Base-by-base conservation (phyloP, 2,888 invertebrate species). In the Ophion ventricosus region DNA sequence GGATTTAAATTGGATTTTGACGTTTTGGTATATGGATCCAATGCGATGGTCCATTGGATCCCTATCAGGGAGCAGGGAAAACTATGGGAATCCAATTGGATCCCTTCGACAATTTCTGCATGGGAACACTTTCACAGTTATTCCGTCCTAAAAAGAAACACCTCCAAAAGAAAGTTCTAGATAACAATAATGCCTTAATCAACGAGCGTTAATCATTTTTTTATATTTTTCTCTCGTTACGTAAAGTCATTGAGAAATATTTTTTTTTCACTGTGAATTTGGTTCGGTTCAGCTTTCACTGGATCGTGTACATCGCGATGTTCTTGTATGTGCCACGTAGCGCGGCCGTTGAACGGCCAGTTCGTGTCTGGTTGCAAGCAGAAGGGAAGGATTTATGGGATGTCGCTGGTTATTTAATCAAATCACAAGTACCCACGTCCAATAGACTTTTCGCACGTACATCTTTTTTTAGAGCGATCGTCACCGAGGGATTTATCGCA, bases 391-490 rank as follows among this genome's bases (percentile, higher is more conserved):
- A 90, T 87, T 87, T 89, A 89, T 88, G 87, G 91, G 91, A 91
- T 91, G 91, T 90, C 86, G 90, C 88, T 88, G 88, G 90, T 91
- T 91, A 91, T 91, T 90, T 88, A 89, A 91, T 91, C 89, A 87
- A 76, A 87, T 82, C 81, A 80, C 84, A 84, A 87, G 83, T 85
- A 80, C 74, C 87, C 70, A 80, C 85, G 82, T 77, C 80, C 87
- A 86, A 88, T 88, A 85, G 70, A 87, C 85, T 86, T 88, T 90
- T 89, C 88, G 80, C 87, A 76, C 85, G 82, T 86, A 69, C 56
- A 66, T 64, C 29, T 84, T 26, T 43, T 26, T 49, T 80, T 20
- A 11, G 4, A 69, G 66, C 63, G 61, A 43, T 77, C 74, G 74
- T 78, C 74, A 59, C 80, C 23, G 26, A 74, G 73, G 63, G 64